These are phyloP conservation scores for Anodontia alba DNA, from an alignment of 2,888 invertebrate species.

Conservation along the genomic window DNA sequence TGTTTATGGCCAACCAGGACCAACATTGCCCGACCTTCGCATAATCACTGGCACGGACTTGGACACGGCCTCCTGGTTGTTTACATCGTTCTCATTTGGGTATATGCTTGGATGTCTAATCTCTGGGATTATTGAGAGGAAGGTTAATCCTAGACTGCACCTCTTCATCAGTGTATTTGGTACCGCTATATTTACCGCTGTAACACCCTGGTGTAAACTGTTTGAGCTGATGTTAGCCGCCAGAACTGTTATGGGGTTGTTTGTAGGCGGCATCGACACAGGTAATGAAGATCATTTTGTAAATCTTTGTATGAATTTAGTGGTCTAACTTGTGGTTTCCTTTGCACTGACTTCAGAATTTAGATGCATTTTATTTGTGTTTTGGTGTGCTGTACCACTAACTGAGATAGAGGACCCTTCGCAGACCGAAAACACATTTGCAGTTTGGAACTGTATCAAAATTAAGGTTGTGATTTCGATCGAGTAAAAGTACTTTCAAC, in stretches of 20 bases:
- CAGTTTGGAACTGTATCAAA: too few species aligned
- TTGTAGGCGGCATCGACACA: constrained; percentile 81
- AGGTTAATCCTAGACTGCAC: constrained; percentile 76
- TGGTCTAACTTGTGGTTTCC: too few species aligned
- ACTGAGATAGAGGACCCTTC: too few species aligned
- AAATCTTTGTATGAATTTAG: too few species aligned
- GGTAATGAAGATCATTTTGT: too few species aligned
- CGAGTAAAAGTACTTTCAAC: too few species aligned
- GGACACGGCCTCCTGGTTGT: constrained; percentile 14
- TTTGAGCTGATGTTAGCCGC: constrained; percentile 73
- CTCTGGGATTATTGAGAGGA: constrained; percentile 24
- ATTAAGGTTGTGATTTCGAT: too few species aligned
- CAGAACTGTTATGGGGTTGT: constrained; percentile 78
- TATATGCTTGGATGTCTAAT: constrained; percentile 9
- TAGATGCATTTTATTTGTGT: too few species aligned
- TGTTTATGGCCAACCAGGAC: constrained; percentile 4
- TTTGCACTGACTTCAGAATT: too few species aligned
- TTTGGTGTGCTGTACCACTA: too few species aligned
- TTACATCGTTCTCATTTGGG: constrained; percentile 13
- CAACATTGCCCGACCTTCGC: constrained; percentile 16
- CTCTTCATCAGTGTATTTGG: constrained; percentile 80
- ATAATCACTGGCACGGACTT: not conserved
- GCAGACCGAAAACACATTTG: too few species aligned
- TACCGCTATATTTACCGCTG: constrained; percentile 78
- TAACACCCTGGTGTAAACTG: constrained; percentile 81